Evolutionary conservation across 2,888 invertebrate genomes (phyloP), one percentile per base, ranked within the genome.

Genomic region (Xanthorhoe designata): DNA sequence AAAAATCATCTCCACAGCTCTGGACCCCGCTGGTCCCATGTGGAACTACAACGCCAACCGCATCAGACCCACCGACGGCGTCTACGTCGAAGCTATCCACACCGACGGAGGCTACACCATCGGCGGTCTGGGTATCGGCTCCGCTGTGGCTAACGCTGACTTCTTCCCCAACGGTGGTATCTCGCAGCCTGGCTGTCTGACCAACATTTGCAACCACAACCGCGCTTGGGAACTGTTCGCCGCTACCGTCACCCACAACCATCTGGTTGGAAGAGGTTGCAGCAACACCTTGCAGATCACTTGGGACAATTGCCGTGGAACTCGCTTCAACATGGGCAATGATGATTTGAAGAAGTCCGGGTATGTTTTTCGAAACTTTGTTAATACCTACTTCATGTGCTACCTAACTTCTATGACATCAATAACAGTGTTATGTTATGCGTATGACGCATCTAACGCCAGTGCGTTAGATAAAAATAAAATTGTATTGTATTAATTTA

Each of bases 91-190:
- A 62, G 85, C 77, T 53, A 86, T 88, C 56, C 87, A 88, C 62
- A 94, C 94, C 58, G 94, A 87, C 10, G 87, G 94, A 6, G 81
- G 81, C 73, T 74, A 76, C 61, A 91, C 94, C 62, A 88, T 80
- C 7, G 82, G 92, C 13, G 79, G 80, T 76, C 82, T 72, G 79
- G 94, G 75, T 79, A 94, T 88, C 24, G 94, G 94, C 0, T 78
- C 83, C 0, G 78, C 88, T 6, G 81, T 94, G 6, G 94, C 91
- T 0, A 85, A 94, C 70, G 94, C 83, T 1, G 95, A 95, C 79
- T 95, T 95, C 81, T 95, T 94, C 91, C 94, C 94, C 15, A 95
- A 95, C 74, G 89, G 91, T 49, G 95, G 95, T 1, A 81, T 69
- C 49, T 78, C 79, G 5, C 85, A 87, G 60, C 86, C 88, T 0